Evolutionary conservation across 2,888 invertebrate species (phyloP).

Genomic region (Morinoia aosen): DNA sequence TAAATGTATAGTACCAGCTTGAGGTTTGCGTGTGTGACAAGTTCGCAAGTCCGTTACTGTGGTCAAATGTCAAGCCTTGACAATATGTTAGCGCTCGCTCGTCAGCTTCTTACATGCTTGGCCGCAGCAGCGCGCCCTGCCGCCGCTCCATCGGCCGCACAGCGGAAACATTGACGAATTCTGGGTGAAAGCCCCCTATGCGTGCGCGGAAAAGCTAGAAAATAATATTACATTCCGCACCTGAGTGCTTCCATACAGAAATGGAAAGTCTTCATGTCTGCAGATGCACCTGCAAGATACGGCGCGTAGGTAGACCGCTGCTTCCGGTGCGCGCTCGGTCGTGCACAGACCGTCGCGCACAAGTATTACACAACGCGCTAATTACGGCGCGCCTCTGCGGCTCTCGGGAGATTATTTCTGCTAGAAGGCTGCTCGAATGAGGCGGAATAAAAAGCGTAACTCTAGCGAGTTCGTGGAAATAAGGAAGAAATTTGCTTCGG

Average conservation of each 20-base stretch:
- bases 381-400: neutral
- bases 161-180: neutral
- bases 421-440: neutral
- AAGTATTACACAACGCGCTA: neutral
- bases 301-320: neutral
- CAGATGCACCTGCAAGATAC: neutral
- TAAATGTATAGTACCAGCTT: neutral
- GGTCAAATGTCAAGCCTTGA: neutral
- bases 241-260: neutral
- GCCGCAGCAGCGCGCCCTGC: neutral
- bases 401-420: neutral
- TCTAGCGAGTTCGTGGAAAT: neutral
- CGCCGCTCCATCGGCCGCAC: neutral
- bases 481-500: neutral
- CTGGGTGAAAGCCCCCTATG: neutral
- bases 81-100: neutral
- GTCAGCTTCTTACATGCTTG: neutral
- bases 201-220: neutral
- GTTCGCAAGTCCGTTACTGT: neutral
- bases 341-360: neutral
- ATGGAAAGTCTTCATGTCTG: neutral
- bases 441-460: neutral
- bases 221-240: neutral
- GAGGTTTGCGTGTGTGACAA: neutral
- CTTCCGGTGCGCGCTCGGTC: neutral